Percentiles rank a stretch among this genome's conserved stretches.
These are phyloP conservation scores for Probaryconus sp. DNA, from an alignment of 1,140 invertebrate species.

Conservation along the genomic window DNA sequence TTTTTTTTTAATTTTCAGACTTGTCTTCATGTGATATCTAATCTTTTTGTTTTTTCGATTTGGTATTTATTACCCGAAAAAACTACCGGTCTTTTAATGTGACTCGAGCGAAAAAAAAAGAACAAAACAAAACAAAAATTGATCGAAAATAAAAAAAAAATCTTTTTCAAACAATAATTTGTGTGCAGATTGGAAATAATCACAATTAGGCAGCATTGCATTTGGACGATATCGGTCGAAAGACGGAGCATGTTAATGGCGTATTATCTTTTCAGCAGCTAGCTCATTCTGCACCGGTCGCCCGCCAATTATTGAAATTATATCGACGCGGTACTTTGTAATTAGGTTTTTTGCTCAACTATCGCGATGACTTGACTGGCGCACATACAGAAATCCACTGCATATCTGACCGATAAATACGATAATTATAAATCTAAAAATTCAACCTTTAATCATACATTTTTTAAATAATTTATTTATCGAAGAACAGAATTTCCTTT, in stretches of 20 bases:
- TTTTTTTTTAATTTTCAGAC: too few relatives aligned
- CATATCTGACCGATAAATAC: conserved; percentile 10
- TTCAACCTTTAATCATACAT: too few relatives aligned
- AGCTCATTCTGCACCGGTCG: conserved; percentile 45
- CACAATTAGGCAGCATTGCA: conserved; percentile 53
- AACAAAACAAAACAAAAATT: not conserved
- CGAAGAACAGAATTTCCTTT: too few relatives aligned
- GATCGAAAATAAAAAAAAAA: conserved; percentile 15
- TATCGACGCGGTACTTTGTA: conserved; percentile 51
- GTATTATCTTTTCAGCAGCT: conserved; percentile 62
- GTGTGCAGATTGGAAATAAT: conserved; percentile 48
- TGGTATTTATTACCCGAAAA: too few relatives aligned
- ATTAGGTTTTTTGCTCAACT: conserved; percentile 54
- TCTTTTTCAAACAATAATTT: conserved; percentile 29
- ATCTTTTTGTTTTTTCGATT: too few relatives aligned
- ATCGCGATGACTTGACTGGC: conserved; percentile 21
- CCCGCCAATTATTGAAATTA: conserved; percentile 60
- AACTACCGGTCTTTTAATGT: too few relatives aligned
- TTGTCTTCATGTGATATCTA: too few relatives aligned
- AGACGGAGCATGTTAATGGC: conserved; percentile 55
- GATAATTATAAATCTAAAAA: conserved; percentile 54
- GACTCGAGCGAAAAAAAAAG: too few relatives aligned
- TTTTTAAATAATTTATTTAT: too few relatives aligned
- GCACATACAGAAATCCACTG: conserved; percentile 10
- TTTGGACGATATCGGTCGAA: conserved; percentile 49